phyloP scores from a whole-genome alignment of 2,888 invertebrate genomes.

The Taphrorychus bicolor region DNA sequence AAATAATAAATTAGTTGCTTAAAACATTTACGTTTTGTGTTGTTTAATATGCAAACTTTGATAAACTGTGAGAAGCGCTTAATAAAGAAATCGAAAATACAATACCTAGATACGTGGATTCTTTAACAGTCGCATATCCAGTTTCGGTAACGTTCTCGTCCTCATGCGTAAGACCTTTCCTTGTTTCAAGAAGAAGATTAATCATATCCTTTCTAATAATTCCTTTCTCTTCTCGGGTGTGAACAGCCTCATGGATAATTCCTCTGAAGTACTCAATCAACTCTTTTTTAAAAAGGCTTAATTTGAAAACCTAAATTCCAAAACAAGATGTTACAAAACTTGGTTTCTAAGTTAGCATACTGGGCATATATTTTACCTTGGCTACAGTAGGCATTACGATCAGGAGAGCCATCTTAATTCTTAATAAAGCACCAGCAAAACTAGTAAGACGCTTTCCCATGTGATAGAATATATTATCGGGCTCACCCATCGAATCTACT shows the following conservation, averaged over 20 bases:
- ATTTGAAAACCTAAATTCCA: conserved; percentile 45
- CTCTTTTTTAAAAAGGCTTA: conserved; percentile 40
- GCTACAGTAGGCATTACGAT: not conserved
- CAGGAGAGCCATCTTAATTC: not conserved
- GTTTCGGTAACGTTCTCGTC: conserved; percentile 41
- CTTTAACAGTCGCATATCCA: conserved; percentile 48
- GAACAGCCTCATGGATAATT: conserved; percentile 57
- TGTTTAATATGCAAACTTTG: no score
- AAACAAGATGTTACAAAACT: not conserved
- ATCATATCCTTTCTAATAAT: conserved; percentile 67
- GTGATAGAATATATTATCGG: conserved; percentile 64
- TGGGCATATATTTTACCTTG: no score
- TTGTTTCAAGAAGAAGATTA: conserved; percentile 63
- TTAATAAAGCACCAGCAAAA: conserved; percentile 41
- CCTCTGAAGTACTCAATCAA: conserved; percentile 44
- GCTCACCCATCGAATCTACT: conserved; percentile 64
- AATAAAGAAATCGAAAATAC: no score
- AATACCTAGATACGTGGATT: conserved; percentile 24
- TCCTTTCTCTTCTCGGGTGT: conserved; percentile 59
- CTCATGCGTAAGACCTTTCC: conserved; percentile 45
- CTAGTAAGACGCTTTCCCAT: conserved; percentile 62
- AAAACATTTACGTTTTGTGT: no score
- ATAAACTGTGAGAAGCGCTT: no score
- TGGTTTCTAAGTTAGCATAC: no score
- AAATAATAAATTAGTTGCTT: no score